Base-by-base conservation (phyloP, 1,140 invertebrate species). In the Pentalonia nigronervosa region DNA sequence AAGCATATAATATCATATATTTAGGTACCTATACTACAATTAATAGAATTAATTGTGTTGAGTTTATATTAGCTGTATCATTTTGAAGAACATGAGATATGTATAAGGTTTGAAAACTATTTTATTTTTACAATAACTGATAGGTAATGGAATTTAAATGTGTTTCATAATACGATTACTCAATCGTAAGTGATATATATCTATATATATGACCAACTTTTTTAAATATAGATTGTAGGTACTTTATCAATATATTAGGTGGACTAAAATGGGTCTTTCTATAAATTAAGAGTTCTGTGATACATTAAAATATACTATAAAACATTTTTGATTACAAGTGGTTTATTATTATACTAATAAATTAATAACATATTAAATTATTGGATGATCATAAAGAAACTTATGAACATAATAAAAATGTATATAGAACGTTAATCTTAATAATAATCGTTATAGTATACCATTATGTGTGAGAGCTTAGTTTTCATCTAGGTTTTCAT, bases 361-460 rank as follows among this genome's bases (percentile, higher is more conserved):
- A 23, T 53, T 53, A 53, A 23, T 76, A 56, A 56, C 9, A 76
- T 76, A 76, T n/a, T 76, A 76, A 76, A 76, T 76, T 76, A 76
- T 17, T 76, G 4, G 60, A 76, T 76, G 60, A 76, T 76, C 60
- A n/a, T 76, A 34, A 76, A n/a, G n/a, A n/a, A 76, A 76, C 60
- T n/a, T 76, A 76, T 76, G 14, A 76, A 76, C n/a, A 30, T 76
- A 76, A 76, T 76, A 76, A 76, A 76, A 76, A 7, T 76, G 60
- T n/a, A 20, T 76, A 34, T n/a, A 30, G 60, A n/a, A 76, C 60
- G 30, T 76, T 76, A n/a, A 76, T 76, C 60, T 76, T n/a, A n/a
- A 76, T 76, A 76, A 76, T 76, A 76, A 76, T 76, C 60, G 14
- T 76, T 76, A 76, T 76, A 76, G 60, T 76, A 76, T 17, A 76